Conservation (phyloP, 2,797 vertebrate species). For the Malurus leucopterus region DNA sequence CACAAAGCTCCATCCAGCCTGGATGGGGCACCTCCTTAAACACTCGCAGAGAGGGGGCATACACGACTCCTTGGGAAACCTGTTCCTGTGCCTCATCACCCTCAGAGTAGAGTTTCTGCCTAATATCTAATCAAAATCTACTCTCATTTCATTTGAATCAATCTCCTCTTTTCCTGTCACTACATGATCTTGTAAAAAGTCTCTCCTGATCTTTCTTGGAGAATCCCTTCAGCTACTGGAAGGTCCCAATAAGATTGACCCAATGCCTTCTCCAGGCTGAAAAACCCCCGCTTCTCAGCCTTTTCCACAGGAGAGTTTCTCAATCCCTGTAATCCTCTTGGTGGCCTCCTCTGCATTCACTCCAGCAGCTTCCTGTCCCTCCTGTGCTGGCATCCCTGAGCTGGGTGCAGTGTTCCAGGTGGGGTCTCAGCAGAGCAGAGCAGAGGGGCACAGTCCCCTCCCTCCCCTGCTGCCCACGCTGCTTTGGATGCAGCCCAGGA, state of each 20-base stretch:
- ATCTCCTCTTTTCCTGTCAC: background rate
- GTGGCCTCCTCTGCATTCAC: background rate
- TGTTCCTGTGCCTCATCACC: background rate
- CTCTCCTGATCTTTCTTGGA: background rate
- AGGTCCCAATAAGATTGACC: background rate
- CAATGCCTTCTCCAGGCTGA: background rate
- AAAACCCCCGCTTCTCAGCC: background rate
- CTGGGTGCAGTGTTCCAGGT: background rate
- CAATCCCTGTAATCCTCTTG: background rate
- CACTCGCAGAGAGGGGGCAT: background rate
- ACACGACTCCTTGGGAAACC: background rate
- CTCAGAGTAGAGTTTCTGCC: background rate
- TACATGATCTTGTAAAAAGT: background rate
- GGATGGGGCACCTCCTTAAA: background rate
- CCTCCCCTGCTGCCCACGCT: fast-evolving
- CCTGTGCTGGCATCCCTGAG: background rate
- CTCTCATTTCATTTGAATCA: background rate
- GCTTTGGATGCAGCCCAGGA: background rate
- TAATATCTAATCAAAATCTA: background rate
- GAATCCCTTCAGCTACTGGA: background rate
- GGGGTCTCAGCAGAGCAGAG: background rate
- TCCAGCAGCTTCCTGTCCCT: fast-evolving
- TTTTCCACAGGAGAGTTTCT: background rate
- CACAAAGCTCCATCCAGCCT: background rate
- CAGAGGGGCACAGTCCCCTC: too few species aligned